These are phyloP conservation scores for Bembecia ichneumoniformis DNA, from an alignment of 2,888 invertebrate genomes.

Conservation along the genomic window DNA sequence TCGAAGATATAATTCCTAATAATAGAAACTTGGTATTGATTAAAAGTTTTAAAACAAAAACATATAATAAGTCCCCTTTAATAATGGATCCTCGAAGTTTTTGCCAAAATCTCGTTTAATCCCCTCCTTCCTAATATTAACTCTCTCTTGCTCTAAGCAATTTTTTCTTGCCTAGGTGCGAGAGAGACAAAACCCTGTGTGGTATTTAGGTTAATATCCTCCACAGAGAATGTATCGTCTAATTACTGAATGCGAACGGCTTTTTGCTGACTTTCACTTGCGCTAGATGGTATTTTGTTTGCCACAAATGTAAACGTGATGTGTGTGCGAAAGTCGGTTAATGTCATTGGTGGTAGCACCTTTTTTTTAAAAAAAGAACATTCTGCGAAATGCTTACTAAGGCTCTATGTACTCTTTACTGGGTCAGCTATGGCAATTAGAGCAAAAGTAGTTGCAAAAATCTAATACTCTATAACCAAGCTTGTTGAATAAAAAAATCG, in stretches of 20 bases:
- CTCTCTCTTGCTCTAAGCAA: constrained; percentile 5
- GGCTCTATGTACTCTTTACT: neutral
- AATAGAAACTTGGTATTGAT: no score
- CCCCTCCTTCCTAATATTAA: neutral
- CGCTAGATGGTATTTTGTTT: neutral
- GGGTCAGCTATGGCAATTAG: neutral
- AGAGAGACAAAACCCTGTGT: constrained; percentile 26
- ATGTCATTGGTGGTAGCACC: neutral
- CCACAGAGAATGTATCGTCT: constrained; percentile 40
- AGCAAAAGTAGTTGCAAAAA: neutral
- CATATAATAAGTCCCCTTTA: neutral
- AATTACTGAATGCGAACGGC: constrained; percentile 37
- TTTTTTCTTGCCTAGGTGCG: constrained; percentile 20
- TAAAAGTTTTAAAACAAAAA: constrained; percentile 3
- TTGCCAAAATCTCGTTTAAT: neutral
- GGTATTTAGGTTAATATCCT: constrained; percentile 43
- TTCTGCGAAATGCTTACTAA: neutral
- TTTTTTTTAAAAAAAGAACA: neutral
- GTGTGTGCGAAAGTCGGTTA: neutral
- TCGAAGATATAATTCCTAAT: no score
- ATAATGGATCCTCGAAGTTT: neutral
- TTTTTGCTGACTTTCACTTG: constrained; percentile 21
- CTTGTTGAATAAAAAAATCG: neutral
- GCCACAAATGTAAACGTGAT: neutral
- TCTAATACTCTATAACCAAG: neutral